Evolutionary conservation across 2,888 invertebrate genomes (phyloP).

Genomic region (Auanema sp.): DNA sequence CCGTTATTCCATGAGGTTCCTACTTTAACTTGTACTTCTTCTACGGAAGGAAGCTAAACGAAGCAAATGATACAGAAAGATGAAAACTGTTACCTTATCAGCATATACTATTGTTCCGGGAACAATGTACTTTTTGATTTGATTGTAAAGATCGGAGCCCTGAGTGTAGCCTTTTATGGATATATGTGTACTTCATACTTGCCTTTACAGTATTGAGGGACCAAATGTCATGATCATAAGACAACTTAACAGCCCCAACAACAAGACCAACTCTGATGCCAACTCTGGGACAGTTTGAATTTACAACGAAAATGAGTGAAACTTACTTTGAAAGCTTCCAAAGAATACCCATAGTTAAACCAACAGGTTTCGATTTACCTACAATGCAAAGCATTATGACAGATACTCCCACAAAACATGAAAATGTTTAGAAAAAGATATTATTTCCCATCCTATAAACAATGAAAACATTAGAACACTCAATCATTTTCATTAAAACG

Average conservation of each 20-base stretch:
- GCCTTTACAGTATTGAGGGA: constrained; percentile 51
- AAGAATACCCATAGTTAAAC: constrained; percentile 31
- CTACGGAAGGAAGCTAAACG: constrained; percentile 49
- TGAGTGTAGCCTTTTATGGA: constrained; percentile 8
- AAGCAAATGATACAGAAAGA: not conserved
- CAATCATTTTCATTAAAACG: no score
- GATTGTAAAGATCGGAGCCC: constrained; percentile 50
- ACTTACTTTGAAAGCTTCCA: constrained; percentile 32
- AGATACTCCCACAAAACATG: no score
- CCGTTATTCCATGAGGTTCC: constrained; percentile 53
- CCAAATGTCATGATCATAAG: constrained; percentile 59
- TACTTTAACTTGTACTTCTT: constrained; percentile 51
- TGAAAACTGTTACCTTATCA: constrained; percentile 38
- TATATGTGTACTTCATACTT: not conserved
- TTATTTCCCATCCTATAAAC: no score
- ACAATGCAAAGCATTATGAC: no score
- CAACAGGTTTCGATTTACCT: constrained; percentile 3
- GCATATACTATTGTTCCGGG: constrained; percentile 59
- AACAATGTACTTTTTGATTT: constrained; percentile 56
- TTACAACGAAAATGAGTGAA: no score
- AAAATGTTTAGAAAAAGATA: no score
- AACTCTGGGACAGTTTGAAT: constrained; percentile 26
- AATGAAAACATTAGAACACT: no score
- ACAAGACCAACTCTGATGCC: constrained; percentile 53
- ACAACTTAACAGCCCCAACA: constrained; percentile 57